A percentile compares a stretch with the other conserved stretches of the same genome.
These are phyloP conservation scores for Discoglossus pictus DNA, from an alignment of 2,797 vertebrate species.

Conservation along the genomic window DNA sequence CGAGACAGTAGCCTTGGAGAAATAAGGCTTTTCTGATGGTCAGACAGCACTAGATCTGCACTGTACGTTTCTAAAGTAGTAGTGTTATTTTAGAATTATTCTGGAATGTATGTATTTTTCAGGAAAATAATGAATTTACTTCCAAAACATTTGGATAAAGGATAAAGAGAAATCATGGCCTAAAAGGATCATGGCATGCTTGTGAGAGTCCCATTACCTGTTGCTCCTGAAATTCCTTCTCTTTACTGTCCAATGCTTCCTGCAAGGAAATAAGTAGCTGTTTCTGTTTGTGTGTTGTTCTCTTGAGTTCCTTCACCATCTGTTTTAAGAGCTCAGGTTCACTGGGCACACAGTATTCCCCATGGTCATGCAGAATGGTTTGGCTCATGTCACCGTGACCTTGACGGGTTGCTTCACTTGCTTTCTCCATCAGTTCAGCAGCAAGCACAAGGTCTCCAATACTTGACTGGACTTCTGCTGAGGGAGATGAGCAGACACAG, in stretches of 20 bases:
- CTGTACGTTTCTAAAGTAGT: no score
- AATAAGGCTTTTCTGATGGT: no score
- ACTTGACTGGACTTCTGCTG: slow-evolving; percentile 28
- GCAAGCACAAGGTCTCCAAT: slow-evolving; percentile 50
- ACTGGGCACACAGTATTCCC: slow-evolving; percentile 53
- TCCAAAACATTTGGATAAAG: no score
- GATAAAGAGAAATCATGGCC: no score
- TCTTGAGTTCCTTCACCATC: slow-evolving; percentile 48
- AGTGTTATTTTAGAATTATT: no score
- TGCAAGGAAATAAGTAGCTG: slow-evolving; percentile 38
- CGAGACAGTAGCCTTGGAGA: no score
- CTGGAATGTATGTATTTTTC: no score
- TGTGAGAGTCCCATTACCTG: slow-evolving; percentile 44
- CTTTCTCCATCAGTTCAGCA: slow-evolving; percentile 51
- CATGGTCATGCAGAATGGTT: slow-evolving; percentile 54
- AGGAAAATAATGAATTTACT: no score
- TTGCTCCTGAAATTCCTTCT: slow-evolving; percentile 31
- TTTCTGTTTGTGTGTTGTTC: slow-evolving; percentile 43
- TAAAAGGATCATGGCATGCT: no score
- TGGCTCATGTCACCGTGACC: slow-evolving; percentile 2
- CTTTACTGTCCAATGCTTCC: slow-evolving; percentile 31
- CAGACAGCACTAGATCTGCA: no score
- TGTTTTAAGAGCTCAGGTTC: slow-evolving; percentile 46
- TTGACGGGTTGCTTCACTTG: slow-evolving; percentile 13
- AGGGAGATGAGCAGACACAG: no score